Percentiles rank a stretch among this genome's conserved stretches.
Conservation (phyloP, 2,888 invertebrate species). For the Aplocera efformata region DNA sequence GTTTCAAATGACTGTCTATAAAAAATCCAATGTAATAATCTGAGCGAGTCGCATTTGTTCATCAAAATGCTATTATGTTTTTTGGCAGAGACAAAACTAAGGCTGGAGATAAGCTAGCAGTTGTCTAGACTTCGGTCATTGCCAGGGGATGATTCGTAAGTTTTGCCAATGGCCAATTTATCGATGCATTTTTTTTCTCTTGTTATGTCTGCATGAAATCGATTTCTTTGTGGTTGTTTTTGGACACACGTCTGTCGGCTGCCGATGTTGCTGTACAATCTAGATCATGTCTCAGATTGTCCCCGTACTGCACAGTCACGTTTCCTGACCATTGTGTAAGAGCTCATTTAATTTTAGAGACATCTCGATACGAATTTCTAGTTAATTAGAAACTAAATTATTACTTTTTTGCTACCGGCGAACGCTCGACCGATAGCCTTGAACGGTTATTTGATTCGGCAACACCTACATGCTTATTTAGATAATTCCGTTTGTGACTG, state of each 20-base stretch:
- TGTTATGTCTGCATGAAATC: conserved; percentile 63
- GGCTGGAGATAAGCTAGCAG: conserved; percentile 37
- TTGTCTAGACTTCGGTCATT: conserved; percentile 70
- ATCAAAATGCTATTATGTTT: conserved; percentile 60
- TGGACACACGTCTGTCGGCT: conserved; percentile 59
- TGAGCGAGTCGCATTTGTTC: conserved; percentile 50
- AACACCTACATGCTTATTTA: conserved; percentile 42
- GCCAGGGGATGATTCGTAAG: conserved; percentile 75
- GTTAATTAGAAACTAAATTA: conserved; percentile 63
- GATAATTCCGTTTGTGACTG: conserved; percentile 42
- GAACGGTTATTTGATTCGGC: conserved; percentile 42
- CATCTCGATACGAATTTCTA: conserved; percentile 60
- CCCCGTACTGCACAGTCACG: conserved; percentile 69
- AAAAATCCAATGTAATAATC: conserved; percentile 50
- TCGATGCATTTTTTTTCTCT: conserved; percentile 60
- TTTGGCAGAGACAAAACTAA: conserved; percentile 46
- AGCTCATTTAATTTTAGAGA: conserved; percentile 61
- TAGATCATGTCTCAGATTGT: conserved; percentile 76
- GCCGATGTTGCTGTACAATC: conserved; percentile 69
- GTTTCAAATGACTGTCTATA: conserved; percentile 50
- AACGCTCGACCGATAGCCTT: conserved; percentile 44
- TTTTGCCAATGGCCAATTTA: conserved; percentile 50
- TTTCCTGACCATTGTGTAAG: conserved; percentile 60
- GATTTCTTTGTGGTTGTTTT: conserved; percentile 71
- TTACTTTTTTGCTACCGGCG: conserved; percentile 44